Conservation (phyloP, 2,797 vertebrate species). For the Macrochelys suwanniensis region DNA sequence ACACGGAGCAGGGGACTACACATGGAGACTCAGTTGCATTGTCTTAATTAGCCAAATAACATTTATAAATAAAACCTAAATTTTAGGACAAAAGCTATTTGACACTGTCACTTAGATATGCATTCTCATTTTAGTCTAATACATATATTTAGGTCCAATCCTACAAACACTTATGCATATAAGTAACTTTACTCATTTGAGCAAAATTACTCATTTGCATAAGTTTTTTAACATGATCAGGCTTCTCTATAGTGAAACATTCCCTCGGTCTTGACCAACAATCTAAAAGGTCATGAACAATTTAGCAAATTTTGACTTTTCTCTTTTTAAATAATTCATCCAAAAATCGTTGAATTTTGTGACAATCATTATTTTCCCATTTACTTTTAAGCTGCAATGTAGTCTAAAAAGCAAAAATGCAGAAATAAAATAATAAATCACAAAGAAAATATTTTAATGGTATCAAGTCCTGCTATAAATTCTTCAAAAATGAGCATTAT, state of each 20-base stretch:
- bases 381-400: background rate
- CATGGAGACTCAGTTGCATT: background rate
- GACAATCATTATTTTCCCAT: background rate
- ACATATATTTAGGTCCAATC: background rate
- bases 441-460: background rate
- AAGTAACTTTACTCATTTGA: background rate
- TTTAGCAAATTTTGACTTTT: background rate
- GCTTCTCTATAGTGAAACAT: background rate
- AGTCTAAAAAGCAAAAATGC: background rate
- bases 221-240: background rate
- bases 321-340: background rate
- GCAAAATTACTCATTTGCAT: background rate
- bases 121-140: background rate
- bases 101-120: background rate
- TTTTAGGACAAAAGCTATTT: background rate
- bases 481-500: background rate
- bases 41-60: background rate
- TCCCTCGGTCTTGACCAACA: background rate
- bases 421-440: background rate
- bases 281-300: background rate
- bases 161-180: background rate
- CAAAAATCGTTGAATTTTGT: background rate
- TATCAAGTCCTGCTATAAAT: background rate
- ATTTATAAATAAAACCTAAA: background rate
- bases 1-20: background rate